Evolutionary conservation across 2,888 invertebrate genomes (phyloP), one percentile per base, ranked within the genome.

Genomic region (Myathropa florea): DNA sequence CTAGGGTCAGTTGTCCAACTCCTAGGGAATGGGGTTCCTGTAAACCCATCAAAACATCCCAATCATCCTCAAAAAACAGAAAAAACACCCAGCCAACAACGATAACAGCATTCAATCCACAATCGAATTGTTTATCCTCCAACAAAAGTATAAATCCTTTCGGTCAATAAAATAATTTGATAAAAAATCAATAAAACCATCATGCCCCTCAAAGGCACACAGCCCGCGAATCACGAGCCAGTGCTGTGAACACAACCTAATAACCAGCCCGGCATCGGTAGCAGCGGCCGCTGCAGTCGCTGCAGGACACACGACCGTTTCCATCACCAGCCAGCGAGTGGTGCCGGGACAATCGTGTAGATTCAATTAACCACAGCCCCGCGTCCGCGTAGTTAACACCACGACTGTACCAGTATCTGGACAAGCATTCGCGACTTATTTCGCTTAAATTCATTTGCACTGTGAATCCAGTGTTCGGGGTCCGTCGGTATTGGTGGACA

Each of bases 291-390:
- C 30, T 4, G 30, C 30, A 30, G 30, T 30, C 7, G 30, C 33
- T 9, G 33, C 33, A 33, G 33, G n/a, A n/a, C n/a, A n/a, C n/a
- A n/a, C 33, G 6, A 10, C 9, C 6, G 33, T 7, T 33, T 3
- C 33, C 7, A 6, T 18, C 33, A 2, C 18, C 46, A 18, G 18
- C 6, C 7, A 33, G 33, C 33, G 9, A 33, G n/a, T n/a, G n/a
- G 12, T 12, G 18, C 18, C 46, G 18, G 64, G 33, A 33, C 36
- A 64, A 64, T 64, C 36, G 64, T 12, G 36, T 36, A 64, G 23
- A 46, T 46, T 64, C 64, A 64, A 64, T 64, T 64, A 64, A 30
- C 23, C 64, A 36, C 33, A 23, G 23, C 64, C 64, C n/a, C 6
- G 61, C n/a, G 28, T 30, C 46, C 46, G 46, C 46, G 18, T 46